Evolutionary conservation across 1,140 invertebrate genomes (phyloP), one percentile per base, ranked within the genome.

Genomic region (Trichomalopsis sarcophagae): DNA sequence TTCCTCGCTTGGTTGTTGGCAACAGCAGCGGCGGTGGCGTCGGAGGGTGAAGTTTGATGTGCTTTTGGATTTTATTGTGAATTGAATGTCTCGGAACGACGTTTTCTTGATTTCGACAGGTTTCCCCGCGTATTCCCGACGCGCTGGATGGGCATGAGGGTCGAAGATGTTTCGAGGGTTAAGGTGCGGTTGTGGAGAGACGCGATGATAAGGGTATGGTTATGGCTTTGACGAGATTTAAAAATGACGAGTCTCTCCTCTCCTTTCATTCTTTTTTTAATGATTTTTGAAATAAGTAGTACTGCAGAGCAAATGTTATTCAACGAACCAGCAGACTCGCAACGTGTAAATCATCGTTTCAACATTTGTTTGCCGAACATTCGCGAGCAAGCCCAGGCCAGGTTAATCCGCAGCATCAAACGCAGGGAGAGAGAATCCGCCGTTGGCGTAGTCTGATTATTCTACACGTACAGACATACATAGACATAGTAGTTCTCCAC

Each of bases 391-490:
- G 55, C 0, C 21, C 4, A 62, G 17, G 55, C 3, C 21, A 62
- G 21, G 55, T 62, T 62, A 71, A 71, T 71, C 68, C 27, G 27
- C 27, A 71, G 68, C 68, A 71, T 30, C 68, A 71, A 17, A 62
- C 55, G n/a, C 3, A n/a, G 55, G 17, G 7, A 62, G 47, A 50
- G 40, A 44, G 40, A 50, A 68, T 1, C 62, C 68, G 23, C 2
- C 68, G 23, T 11, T 30, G 2, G 73, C 17, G 33, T 21, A 44
- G 74, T 50, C 50, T 79, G 21, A 55, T 79, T 79, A 79, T 79
- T 44, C 40, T 44, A 27, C 36, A 21, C 50, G 21, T 66, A 17
- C 0, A 55, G 10, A 77, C 44, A 71, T n/a, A 71, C 27, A 17
- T 71, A 30, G 33, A 30, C 68, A 11, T 69, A 69, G 68, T 33